phyloP scores from a whole-genome alignment of 1,140 invertebrate species.

The Leptinotarsa undecemlineata region DNA sequence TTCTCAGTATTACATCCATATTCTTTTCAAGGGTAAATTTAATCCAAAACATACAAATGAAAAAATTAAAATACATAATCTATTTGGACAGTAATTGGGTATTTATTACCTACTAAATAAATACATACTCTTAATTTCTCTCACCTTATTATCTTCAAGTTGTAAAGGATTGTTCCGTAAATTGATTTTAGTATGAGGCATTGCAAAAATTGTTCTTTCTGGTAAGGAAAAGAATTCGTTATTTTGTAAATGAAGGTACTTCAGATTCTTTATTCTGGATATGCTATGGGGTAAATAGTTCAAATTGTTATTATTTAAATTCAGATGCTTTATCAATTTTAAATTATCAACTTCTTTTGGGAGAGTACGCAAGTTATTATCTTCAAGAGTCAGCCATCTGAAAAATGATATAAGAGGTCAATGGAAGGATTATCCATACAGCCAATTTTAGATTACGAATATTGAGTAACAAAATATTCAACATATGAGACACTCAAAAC shows the following conservation, averaged over 20 bases:
- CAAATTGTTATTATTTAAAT: conserved; percentile 61
- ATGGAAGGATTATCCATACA: too few species aligned
- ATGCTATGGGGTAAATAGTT: conserved; percentile 58
- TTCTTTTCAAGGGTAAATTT: too few species aligned
- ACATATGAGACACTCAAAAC: too few species aligned
- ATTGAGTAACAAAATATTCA: too few species aligned
- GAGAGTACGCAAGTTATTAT: conserved; percentile 60
- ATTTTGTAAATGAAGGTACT: conserved; percentile 61
- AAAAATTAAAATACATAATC: too few species aligned
- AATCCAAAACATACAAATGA: too few species aligned
- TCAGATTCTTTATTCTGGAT: conserved; percentile 57
- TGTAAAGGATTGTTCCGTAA: conserved; percentile 36
- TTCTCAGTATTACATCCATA: too few species aligned
- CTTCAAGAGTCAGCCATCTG: conserved; percentile 65
- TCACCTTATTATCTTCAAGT: conserved; percentile 26
- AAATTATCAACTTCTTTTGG: conserved; percentile 59
- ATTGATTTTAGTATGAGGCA: conserved; percentile 46
- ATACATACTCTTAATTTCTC: conserved; percentile 3
- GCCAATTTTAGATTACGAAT: too few species aligned
- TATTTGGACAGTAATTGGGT: too few species aligned
- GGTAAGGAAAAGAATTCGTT: conserved; percentile 56
- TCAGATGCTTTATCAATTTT: conserved; percentile 61
- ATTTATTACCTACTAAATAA: conserved; percentile 12
- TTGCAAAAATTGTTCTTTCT: conserved; percentile 49
- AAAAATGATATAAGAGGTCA: conserved; percentile 33